Evolutionary conservation across 2,888 invertebrate species (phyloP).

Genomic region (Patella ulyssiponensis): DNA sequence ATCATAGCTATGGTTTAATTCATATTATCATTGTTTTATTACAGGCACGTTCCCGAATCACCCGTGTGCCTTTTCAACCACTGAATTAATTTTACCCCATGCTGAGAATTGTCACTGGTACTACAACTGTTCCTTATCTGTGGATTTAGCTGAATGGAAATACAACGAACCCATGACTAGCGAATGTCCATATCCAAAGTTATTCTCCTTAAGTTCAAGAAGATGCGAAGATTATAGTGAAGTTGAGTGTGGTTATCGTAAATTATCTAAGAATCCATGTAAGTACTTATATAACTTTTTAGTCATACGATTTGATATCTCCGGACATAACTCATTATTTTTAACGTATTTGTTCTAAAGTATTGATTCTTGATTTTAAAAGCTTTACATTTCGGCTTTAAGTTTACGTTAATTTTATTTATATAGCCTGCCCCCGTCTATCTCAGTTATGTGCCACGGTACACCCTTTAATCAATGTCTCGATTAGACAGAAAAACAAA

Average conservation of each 20-base stretch:
- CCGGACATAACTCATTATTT: too few species aligned
- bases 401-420: too few species aligned
- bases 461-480: too few species aligned
- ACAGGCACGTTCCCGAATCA: conserved; percentile 24
- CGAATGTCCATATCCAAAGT: conserved; percentile 50
- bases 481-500: too few species aligned
- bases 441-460: too few species aligned
- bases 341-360: too few species aligned
- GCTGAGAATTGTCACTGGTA: conserved; percentile 53
- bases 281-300: conserved; percentile 29
- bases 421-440: too few species aligned
- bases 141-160: conserved; percentile 20
- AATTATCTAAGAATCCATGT: conserved; percentile 54
- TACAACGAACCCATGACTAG: conserved; percentile 26
- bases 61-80: conserved; percentile 22
- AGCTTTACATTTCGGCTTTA: too few species aligned
- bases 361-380: too few species aligned
- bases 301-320: too few species aligned
- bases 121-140: conserved; percentile 48
- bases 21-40: neutral
- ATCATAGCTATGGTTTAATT: neutral
- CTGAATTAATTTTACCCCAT: conserved; percentile 47
- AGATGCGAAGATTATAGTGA: conserved; percentile 46
- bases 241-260: conserved; percentile 50
- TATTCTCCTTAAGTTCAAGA: conserved; percentile 44